Evolutionary conservation across 2,113 vertebrate genomes (phyloP), one percentile per base, ranked within the genome.

Genomic region (Ornithorhynchus anatinus): DNA sequence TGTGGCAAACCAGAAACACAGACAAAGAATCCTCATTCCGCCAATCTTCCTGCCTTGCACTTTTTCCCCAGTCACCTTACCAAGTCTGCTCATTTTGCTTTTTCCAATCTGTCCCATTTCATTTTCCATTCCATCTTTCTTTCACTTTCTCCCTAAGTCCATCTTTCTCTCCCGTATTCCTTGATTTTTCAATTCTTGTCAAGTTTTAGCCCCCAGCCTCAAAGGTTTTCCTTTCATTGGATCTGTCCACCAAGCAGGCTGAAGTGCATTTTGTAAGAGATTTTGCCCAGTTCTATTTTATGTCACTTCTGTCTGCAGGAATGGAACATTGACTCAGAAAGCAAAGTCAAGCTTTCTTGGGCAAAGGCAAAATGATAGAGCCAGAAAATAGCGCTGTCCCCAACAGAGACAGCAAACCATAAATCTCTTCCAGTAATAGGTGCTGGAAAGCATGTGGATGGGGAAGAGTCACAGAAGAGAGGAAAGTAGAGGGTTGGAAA

Each of bases 301-400:
- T 74, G 81, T 80, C 84, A 74, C 86, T 88, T 80, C 79, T 84
- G 84, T 80, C 80, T 66, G 66, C 81, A 81, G 68, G 86, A 89
- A 38, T 62, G 69, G 89, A 88, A 71, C 86, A 87, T 86, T 86
- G 89, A 86, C 87, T 88, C 88, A 90, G 87, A 89, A 86, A 80
- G 80, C 84, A 77, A 60, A 90, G 66, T 63, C 80, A 45, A 78
- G 82, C 79, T 79, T 82, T 87, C 69, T 79, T 73, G 81, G 87
- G 87, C 82, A 85, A n/a, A 89, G 65, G 81, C 72, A 80, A 81
- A 85, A 88, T 66, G 75, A 80, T 82, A 83, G 60, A 66, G 47
- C 58, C 40, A 59, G 69, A 16, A 32, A 2, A 4, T 0, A 43
- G n/a, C 23, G 38, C 17, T 44, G 56, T 72, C 62, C 50, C 75